Percentiles rank a stretch among this genome's conserved stretches.
Evolutionary conservation across 2,113 vertebrate species (phyloP).

Genomic region (Cyprinus carpio): DNA sequence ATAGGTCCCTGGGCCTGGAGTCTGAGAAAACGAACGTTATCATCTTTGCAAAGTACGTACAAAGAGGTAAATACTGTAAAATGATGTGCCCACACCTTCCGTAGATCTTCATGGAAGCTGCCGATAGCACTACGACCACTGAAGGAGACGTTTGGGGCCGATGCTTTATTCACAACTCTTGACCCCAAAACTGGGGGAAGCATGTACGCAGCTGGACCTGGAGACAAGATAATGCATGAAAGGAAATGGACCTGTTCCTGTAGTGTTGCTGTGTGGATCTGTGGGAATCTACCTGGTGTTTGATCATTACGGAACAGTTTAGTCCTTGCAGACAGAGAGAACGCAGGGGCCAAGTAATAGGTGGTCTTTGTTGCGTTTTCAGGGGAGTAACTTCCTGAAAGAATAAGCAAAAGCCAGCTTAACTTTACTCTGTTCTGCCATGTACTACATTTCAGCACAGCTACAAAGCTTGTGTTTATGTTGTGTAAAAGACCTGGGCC

Average conservation of each 20-base stretch:
- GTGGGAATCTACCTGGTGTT: slow-evolving; percentile 76
- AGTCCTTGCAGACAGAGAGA: slow-evolving; percentile 74
- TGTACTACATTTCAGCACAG: neutral
- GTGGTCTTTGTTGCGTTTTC: slow-evolving; percentile 71
- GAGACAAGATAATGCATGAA: neutral
- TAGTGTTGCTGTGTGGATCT: neutral
- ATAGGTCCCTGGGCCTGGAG: slow-evolving; percentile 85
- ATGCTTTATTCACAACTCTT: slow-evolving; percentile 65
- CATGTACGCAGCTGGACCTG: slow-evolving; percentile 84
- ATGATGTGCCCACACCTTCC: slow-evolving; percentile 69
- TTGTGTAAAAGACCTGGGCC: slow-evolving; percentile 79
- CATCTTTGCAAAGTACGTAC: neutral
- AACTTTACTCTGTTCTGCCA: too few relatives aligned
- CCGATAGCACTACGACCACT: slow-evolving; percentile 73
- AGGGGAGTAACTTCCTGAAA: slow-evolving; percentile 79
- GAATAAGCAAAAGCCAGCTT: slow-evolving; percentile 13
- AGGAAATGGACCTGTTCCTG: neutral
- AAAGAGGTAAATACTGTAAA: neutral
- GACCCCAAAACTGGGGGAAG: slow-evolving; percentile 83
- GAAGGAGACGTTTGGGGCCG: slow-evolving; percentile 81
- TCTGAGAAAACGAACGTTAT: slow-evolving; percentile 65
- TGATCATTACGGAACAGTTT: slow-evolving; percentile 60
- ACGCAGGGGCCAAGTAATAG: slow-evolving; percentile 73
- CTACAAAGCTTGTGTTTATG: neutral
- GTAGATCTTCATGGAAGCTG: slow-evolving; percentile 79